Percentiles rank a stretch among this genome's conserved stretches.
Conservation (phyloP, 2,797 vertebrate species). For the Heliangelus exortis region DNA sequence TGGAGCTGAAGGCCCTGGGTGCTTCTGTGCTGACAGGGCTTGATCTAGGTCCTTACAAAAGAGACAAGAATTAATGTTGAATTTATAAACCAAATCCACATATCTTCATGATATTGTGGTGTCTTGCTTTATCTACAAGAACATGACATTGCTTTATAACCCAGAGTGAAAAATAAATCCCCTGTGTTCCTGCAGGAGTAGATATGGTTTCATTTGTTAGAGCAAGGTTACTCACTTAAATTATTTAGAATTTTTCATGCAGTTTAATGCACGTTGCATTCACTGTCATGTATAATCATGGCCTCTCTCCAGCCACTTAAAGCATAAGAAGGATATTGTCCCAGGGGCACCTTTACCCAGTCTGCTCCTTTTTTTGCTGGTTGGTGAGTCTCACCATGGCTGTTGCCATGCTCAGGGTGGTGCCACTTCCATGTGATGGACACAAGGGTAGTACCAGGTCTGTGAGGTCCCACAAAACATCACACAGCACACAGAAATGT, state of each 20-base stretch:
- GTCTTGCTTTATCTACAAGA: background rate
- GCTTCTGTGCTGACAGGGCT: background rate
- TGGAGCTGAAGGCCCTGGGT: background rate
- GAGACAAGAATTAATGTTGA: background rate
- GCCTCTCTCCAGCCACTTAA: background rate
- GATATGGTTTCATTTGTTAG: background rate
- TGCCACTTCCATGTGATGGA: background rate
- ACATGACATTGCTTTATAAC: background rate
- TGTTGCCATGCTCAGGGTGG: rapidly evolving
- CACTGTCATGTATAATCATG: rapidly evolving
- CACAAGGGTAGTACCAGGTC: background rate
- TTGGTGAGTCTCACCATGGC: background rate
- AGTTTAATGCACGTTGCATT: background rate
- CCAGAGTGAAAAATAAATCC: background rate
- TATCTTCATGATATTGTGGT: background rate
- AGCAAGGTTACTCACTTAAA: background rate
- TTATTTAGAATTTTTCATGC: background rate
- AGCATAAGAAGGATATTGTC: background rate
- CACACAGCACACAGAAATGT: background rate
- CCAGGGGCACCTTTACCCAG: background rate
- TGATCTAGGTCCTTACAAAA: background rate
- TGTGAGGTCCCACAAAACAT: background rate
- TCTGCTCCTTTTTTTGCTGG: background rate
- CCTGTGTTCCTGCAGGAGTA: background rate
- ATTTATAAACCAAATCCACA: background rate